These are phyloP conservation scores for Pseudocheirus occidentalis DNA, from an alignment of 2,797 vertebrate species.

Conservation along the genomic window DNA sequence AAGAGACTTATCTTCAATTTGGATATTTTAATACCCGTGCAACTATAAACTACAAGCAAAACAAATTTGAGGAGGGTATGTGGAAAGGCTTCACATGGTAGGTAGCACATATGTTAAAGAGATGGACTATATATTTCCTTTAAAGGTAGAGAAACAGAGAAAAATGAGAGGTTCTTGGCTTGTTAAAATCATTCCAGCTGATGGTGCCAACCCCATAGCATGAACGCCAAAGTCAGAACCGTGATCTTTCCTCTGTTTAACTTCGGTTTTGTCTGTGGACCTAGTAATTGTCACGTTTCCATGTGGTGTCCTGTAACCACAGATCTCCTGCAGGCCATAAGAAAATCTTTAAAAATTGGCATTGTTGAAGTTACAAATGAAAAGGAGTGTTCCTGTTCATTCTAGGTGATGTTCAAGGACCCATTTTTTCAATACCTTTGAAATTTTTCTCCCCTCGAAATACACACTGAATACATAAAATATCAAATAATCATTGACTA, in stretches of 20 bases:
- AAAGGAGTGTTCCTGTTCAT: constrained; percentile 25
- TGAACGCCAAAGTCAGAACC: not conserved
- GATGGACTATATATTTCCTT: not conserved
- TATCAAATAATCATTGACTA: constrained; percentile 22
- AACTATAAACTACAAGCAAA: not conserved
- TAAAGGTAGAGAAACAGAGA: not conserved
- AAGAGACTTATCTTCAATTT: not conserved
- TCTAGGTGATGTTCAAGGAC: constrained; percentile 53
- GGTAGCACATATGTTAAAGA: not conserved
- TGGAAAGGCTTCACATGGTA: not conserved
- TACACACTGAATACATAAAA: constrained; percentile 39
- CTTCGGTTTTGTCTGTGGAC: not conserved
- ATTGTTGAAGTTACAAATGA: constrained; percentile 26
- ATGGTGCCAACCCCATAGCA: rapidly evolving
- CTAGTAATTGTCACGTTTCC: constrained; percentile 26
- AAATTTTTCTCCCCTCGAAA: constrained; percentile 41
- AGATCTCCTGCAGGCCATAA: not conserved
- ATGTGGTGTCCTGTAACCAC: not conserved
- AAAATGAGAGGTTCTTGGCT: not conserved
- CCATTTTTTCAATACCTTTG: constrained; percentile 12
- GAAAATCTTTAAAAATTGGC: constrained; percentile 14
- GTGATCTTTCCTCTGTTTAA: not conserved
- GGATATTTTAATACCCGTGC: not conserved
- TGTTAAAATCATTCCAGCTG: not conserved
- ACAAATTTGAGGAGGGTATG: not conserved